Base-by-base conservation (phyloP, 2,888 invertebrate genomes). In the Anorthoa munda region DNA sequence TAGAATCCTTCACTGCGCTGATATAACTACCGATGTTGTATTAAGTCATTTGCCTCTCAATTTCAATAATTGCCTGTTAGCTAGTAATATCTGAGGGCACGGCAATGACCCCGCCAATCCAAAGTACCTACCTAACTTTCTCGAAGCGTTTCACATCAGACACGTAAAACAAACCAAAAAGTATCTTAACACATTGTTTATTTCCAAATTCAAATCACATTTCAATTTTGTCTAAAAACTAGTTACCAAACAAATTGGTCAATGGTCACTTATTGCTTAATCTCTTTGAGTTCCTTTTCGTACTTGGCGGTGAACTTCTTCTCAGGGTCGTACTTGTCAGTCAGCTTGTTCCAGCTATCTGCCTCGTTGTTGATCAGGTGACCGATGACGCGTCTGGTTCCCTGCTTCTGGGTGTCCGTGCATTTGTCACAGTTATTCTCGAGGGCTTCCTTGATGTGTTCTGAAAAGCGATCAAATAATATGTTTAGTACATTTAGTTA, bases 271-370 rank as follows among this genome's bases (percentile, higher is more conserved):
- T 83, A 84, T 9, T 83, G 85, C 65, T 90, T 83, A 46, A 89
- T 77, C 31, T 87, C 72, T 50, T 86, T 89, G 1, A 94, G 88
- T 66, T 93, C 93, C 12, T 88, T 82, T 72, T 96, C 94, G 79
- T 94, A 95, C 59, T 91, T 92, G 9, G 76, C 79, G 15, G 88
- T 84, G 87, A 89, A 96, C 45, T 92, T 90, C 45, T 79, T 89
- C 0, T 89, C 81, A 1, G 95, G 94, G 77, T 96, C 96, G 80
- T 93, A 96, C 66, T 95, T 95, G 46, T 73, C 88, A 26, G 87
- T 85, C 18, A 96, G 90, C 72, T 94, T 82, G 1, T 84, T 77
- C 95, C 95, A 96, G 84, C 77, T 89, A 0, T 90, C 92, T 95
- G 75, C 74, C 66, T 93, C 90, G 17, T 93, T 58, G 77, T 93